Percentiles rank a stretch among this genome's conserved stretches.
Conservation (phyloP, 2,888 invertebrate genomes). For the Aphrophora alni region DNA sequence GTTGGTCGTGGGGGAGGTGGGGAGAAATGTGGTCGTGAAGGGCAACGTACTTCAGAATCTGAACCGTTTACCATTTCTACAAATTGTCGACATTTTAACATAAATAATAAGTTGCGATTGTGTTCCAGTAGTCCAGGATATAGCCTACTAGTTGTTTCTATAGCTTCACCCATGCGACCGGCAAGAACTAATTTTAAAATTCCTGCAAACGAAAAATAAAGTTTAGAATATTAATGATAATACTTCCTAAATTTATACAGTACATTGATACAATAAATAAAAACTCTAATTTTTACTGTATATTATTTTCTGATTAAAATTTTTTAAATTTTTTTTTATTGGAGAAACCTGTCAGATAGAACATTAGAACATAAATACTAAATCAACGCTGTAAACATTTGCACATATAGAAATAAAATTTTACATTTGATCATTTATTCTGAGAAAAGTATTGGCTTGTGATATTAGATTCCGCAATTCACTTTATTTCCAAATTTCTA, state of each 20-base stretch:
- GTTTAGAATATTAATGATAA: constrained; percentile 2
- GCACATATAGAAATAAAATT: no score
- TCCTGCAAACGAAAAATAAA: constrained; percentile 64
- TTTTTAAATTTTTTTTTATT: no score
- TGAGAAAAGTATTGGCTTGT: no score
- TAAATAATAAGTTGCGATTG: constrained; percentile 90
- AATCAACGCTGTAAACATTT: no score
- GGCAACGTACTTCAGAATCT: constrained; percentile 67
- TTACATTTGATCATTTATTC: no score
- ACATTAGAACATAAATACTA: no score
- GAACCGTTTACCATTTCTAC: constrained; percentile 97
- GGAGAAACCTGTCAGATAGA: no score
- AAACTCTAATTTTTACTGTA: background rate
- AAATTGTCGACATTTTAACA: constrained; percentile 97
- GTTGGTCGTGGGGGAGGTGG: constrained; percentile 55
- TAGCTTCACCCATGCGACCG: constrained; percentile 95
- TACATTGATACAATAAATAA: background rate
- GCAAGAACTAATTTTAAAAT: constrained; percentile 91
- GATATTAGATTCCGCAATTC: no score
- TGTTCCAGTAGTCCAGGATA: constrained; percentile 94
- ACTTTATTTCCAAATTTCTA: no score
- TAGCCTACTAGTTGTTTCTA: constrained; percentile 84
- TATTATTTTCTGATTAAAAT: background rate
- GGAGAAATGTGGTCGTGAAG: constrained; percentile 50
- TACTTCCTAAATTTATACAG: constrained; percentile 18